These are phyloP conservation scores for Austrolebias charrua DNA, from an alignment of 2,797 vertebrate species.

Conservation along the genomic window DNA sequence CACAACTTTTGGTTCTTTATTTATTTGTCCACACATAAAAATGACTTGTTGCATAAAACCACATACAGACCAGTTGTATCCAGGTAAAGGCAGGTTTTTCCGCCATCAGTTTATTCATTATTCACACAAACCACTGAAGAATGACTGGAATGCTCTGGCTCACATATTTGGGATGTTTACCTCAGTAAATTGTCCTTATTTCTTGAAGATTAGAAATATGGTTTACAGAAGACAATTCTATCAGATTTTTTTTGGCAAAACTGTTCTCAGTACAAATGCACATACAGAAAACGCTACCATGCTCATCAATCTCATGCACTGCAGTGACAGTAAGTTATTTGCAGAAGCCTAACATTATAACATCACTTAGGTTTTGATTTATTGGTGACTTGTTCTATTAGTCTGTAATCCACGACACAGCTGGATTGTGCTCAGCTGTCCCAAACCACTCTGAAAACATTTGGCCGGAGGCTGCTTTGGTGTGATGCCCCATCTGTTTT, in stretches of 20 bases:
- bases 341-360: slow-evolving; percentile 50
- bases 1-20: neutral
- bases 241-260: neutral
- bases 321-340: slow-evolving; percentile 20
- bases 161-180: slow-evolving; percentile 28
- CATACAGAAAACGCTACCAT: slow-evolving; percentile 8
- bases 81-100: slow-evolving; percentile 15
- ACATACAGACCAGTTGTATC: slow-evolving; percentile 1
- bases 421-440: slow-evolving; percentile 47
- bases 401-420: slow-evolving; percentile 65
- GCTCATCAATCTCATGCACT: slow-evolving; percentile 21
- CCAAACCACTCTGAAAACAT: slow-evolving; percentile 51
- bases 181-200: slow-evolving; percentile 32
- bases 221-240: neutral
- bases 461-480: slow-evolving; percentile 55
- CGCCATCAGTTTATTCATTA: slow-evolving; percentile 41
- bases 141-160: slow-evolving; percentile 67
- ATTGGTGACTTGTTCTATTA: slow-evolving; percentile 59
- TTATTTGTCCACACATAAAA: neutral
- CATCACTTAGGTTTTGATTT: slow-evolving; percentile 60
- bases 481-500: slow-evolving; percentile 73
- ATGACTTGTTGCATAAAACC: neutral
- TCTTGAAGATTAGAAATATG: neutral
- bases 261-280: neutral
- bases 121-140: slow-evolving; percentile 57